A percentile compares a stretch with the other conserved stretches of the same genome.
These are phyloP conservation scores for Neopelma chrysocephalum DNA, from an alignment of 2,797 vertebrate genomes.

Conservation along the genomic window DNA sequence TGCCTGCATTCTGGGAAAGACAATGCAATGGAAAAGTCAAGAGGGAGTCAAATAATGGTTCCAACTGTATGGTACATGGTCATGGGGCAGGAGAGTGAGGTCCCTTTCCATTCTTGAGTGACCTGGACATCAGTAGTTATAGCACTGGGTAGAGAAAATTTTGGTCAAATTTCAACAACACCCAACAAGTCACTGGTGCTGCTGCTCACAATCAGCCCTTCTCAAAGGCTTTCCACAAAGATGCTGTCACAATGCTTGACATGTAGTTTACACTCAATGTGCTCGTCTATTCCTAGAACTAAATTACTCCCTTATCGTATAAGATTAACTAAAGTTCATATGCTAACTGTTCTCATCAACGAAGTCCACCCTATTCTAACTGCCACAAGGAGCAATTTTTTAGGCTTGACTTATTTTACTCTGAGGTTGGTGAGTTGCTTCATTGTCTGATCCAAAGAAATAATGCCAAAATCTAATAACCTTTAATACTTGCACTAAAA, in stretches of 20 bases:
- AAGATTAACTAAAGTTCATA: background rate
- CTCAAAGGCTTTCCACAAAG: background rate
- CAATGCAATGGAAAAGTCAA: background rate
- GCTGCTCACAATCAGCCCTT: background rate
- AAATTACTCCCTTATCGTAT: background rate
- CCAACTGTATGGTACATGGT: background rate
- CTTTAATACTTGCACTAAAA: background rate
- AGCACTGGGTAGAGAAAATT: background rate
- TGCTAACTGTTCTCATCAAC: background rate
- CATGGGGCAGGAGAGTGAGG: background rate
- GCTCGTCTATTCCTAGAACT: background rate
- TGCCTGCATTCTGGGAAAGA: background rate
- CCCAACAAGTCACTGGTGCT: background rate
- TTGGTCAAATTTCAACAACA: background rate
- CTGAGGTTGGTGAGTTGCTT: background rate
- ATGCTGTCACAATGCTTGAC: background rate
- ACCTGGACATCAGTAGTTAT: background rate
- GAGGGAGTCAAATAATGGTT: background rate
- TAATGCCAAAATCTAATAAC: background rate
- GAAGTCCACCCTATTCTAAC: background rate
- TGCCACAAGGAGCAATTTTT: background rate
- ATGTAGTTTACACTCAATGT: background rate
- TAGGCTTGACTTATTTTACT: background rate
- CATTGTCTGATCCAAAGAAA: background rate
- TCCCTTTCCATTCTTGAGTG: background rate